Base-by-base conservation (phyloP, 64 coral and sea anemone genomes). In the Montipora efflorescens region DNA sequence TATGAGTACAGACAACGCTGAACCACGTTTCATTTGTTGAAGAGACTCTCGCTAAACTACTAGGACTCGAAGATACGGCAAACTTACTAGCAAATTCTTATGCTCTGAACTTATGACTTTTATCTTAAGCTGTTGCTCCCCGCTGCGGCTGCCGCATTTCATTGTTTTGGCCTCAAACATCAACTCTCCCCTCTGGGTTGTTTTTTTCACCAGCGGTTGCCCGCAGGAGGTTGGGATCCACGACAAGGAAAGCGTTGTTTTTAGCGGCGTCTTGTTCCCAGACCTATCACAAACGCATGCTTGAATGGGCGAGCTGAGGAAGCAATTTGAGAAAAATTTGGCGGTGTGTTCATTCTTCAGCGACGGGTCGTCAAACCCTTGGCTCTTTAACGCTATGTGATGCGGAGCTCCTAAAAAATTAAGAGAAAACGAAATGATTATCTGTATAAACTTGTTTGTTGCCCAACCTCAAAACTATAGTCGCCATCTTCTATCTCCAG, bases 361-460 rank as follows among this genome's bases (percentile, higher is more conserved):
- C 22, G 93, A 83, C 15, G 45, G 46, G 20, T 61, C 88, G 48
- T 96, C 95, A 61, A 96, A 96, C 12, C 92, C 92, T 88, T 84
- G 95, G 67, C 95, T 96, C 77, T 76, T 91, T 2, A 96, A 68
- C 67, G 94, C 95, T 22, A 96, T 94, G 48, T 96, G 95, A 93
- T 96, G 95, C 3, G 95, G 62, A 10, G 95, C 66, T 23, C 95
- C 95, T 96, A 48, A 75, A 7, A 13, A 45, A 59, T 53, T 12
- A 12, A 79, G 4, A 57, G 20, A 48, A 48, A 79, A 46, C 13
- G 5, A 78, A 64, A 64, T 64, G 61, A 16, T 15, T 64, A 64
- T 64, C 13, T 64, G 8, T 15, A 3, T 64, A 36, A 36, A 55
- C 52, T 10, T 6, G 52, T 55, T 55, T 3, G 52, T 55, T 55